A percentile compares a stretch with the other conserved stretches of the same genome.
Conservation (phyloP, 2,888 invertebrate genomes). For the Tanytarsus gracilentus region DNA sequence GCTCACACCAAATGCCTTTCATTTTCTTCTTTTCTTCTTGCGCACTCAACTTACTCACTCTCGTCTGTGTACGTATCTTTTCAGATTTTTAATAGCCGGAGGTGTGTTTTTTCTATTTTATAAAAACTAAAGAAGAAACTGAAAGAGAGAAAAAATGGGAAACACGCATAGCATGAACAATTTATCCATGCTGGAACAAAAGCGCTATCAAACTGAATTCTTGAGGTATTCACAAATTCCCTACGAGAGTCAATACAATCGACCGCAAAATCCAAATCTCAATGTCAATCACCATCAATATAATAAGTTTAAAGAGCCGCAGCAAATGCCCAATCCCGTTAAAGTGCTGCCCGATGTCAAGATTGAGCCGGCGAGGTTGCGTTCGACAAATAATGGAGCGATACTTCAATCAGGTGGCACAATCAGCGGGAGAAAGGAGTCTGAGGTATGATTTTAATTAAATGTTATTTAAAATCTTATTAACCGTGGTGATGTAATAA, state of each 20-base stretch:
- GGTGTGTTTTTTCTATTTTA: too few relatives aligned
- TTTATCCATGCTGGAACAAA: conserved; percentile 22
- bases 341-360: conserved; percentile 63
- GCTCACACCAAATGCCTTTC: too few relatives aligned
- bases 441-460: conserved; percentile 16
- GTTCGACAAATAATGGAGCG: conserved; percentile 73
- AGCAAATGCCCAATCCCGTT: conserved; percentile 32
- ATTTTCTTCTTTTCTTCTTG: too few relatives aligned
- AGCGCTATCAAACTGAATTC: conserved; percentile 12
- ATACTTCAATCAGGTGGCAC: conserved; percentile 76
- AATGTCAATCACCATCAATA: conserved; percentile 8
- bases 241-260: conserved; percentile 13
- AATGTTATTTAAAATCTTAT: too few relatives aligned
- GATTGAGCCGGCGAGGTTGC: conserved; percentile 57
- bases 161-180: conserved; percentile 27
- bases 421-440: conserved; percentile 56
- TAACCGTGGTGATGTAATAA: too few relatives aligned
- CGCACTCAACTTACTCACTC: too few relatives aligned
- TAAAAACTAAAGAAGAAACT: too few relatives aligned
- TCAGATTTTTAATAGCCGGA: too few relatives aligned
- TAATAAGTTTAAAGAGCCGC: not conserved
- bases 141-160: too few relatives aligned
- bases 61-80: too few relatives aligned
- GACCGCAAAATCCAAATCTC: not conserved
- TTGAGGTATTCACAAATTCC: conserved; percentile 27